Evolutionary conservation across 2,888 invertebrate species (phyloP), one percentile per base, ranked within the genome.

Genomic region (Lymantria dispar): DNA sequence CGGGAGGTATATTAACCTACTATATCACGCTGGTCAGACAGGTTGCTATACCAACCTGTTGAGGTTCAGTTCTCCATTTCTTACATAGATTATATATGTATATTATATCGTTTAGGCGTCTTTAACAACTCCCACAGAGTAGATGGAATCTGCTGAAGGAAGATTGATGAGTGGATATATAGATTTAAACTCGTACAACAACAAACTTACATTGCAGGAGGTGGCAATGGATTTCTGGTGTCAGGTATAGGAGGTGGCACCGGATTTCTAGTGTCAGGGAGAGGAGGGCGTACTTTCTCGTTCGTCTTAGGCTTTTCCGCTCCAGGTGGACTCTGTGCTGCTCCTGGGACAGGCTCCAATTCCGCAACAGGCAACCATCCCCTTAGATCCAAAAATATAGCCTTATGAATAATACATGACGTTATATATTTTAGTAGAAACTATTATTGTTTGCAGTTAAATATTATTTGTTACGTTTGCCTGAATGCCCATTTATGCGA

Each of bases 301-400:
- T n/a, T n/a, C n/a, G n/a, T n/a, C n/a, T 22, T 2, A 22, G 22
- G 5, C 5, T 22, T 22, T 5, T 40, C 13, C 40, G 7, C 9
- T 14, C 14, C 10, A 8, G 40, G 14, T 2, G 40, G 40, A n/a
- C 15, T 8, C 40, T 33, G 40, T 40, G 5, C 40, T 33, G 8
- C 38, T 29, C 9, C 38, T 14, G 30, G 38, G 10, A 13, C 30
- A 30, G 31, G 40, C 14, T 40, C 14, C 30, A n/a, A 43, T 31
- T 36, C 43, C 36, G n/a, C 12, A 36, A 36, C 33, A 14, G 37
- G 46, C 48, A 12, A 39, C 47, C 33, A 41, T 43, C 14, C 45
- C 44, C 14, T 48, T 39, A 33, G 48, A 44, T 39, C 31, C 43
- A 48, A 48, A 48, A 47, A 42, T 33, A 15, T 33, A 22, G n/a